Conservation (phyloP, 2,113 vertebrate species). For the Zootoca vivipara region DNA sequence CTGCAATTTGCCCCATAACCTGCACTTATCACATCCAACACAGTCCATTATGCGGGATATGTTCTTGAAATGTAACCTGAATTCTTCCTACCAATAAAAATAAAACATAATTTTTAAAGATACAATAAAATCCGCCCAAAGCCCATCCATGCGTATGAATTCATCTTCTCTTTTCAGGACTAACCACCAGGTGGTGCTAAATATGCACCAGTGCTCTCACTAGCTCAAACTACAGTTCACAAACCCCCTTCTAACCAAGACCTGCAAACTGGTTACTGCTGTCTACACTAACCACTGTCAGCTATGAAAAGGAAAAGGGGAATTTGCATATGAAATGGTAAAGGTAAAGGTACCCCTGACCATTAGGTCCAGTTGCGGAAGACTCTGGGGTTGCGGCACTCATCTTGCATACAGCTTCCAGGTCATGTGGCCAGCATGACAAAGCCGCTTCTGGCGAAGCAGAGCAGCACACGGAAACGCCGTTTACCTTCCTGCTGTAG, state of each 20-base stretch:
- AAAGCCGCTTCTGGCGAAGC: too few species aligned
- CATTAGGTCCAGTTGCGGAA: too few species aligned
- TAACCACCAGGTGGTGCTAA: background rate
- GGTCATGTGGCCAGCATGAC: too few species aligned
- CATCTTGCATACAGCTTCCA: too few species aligned
- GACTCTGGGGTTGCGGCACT: too few species aligned
- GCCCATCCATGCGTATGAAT: background rate
- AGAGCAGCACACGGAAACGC: too few species aligned
- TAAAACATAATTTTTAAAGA: background rate
- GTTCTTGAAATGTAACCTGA: slow-evolving; percentile 95
- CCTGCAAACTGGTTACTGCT: background rate
- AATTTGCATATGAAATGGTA: background rate
- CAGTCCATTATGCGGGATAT: slow-evolving; percentile 99
- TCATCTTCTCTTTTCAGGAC: background rate
- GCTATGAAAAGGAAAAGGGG: background rate
- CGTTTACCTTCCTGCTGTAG: too few species aligned
- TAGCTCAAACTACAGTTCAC: background rate
- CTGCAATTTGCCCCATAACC: slow-evolving; percentile 96
- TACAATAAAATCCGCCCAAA: background rate
- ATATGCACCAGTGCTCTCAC: background rate
- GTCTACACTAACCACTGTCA: background rate
- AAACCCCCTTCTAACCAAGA: background rate
- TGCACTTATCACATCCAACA: slow-evolving; percentile 96
- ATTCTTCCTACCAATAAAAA: slow-evolving; percentile 85
- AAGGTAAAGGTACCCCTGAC: too few species aligned